Evolutionary conservation across 2,888 invertebrate genomes (phyloP), one percentile per base, ranked within the genome.

Genomic region (Ypsolopha scabrella): DNA sequence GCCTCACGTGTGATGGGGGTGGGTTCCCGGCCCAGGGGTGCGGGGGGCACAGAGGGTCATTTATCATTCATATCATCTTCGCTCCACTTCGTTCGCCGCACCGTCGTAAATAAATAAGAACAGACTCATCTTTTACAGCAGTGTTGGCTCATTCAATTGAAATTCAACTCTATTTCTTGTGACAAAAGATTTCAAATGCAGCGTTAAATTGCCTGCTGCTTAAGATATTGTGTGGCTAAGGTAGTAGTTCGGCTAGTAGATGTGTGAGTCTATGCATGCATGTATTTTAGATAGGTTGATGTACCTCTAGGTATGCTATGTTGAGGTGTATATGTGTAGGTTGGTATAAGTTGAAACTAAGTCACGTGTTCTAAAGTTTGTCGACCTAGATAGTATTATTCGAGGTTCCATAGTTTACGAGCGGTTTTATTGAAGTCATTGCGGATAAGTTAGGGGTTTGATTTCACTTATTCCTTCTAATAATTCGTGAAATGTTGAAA

Each of bases 11-110:
- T 81, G 82, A 80, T 67, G 65, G 68, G 55, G 68, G 67, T 63
- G 59, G 50, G 55, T 35, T 14, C 33, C 37, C 43, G 10, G 41
- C n/a, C 6, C 10, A 35, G 36, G 14, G 48, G 48, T n/a, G 36
- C n/a, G 57, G 64, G 63, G 65, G 60, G 60, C 69, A 75, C 75
- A 67, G 77, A 77, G 85, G 86, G 85, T 86, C 86, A 86, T 86
- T 86, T 86, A 86, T 86, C 86, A 86, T 86, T 86, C 85, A 86
- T 86, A 86, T 86, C 86, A 86, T 86, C 86, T 86, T 85, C 85
- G 86, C 86, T 86, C 86, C 82, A 86, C 85, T 86, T 85, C 86
- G 85, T 83, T 85, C 86, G 83, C 83, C 85, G 82, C 85, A 80
- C 79, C 83, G 24, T 24, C 80, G 83, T 86, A 86, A 86, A 86